These are phyloP conservation scores for Cerastoderma edule DNA, from an alignment of 2,888 invertebrate species.

Conservation along the genomic window DNA sequence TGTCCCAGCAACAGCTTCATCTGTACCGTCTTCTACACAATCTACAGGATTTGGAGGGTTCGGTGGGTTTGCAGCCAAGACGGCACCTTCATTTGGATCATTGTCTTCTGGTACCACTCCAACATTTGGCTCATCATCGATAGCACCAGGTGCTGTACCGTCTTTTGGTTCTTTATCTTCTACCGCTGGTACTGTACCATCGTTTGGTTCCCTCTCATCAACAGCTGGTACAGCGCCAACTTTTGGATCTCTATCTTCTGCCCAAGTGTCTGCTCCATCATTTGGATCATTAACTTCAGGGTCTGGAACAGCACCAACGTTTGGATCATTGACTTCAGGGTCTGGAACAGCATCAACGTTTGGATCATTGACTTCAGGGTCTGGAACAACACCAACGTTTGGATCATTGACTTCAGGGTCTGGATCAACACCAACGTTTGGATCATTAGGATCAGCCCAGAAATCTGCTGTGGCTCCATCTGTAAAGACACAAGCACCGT, in stretches of 20 bases:
- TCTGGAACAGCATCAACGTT: background rate
- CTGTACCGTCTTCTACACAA: background rate
- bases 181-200: too few species aligned
- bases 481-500: background rate
- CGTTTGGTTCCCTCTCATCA: background rate
- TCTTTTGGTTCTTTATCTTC: too few species aligned
- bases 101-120: background rate
- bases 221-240: background rate
- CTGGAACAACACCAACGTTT: background rate
- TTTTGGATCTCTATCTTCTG: slow-evolving; percentile 1
- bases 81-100: background rate
- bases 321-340: background rate
- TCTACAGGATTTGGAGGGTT: slow-evolving; percentile 20
- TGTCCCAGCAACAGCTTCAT: slow-evolving; percentile 2
- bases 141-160: background rate
- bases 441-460: background rate
- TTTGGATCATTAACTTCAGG: too few species aligned
- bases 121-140: slow-evolving; percentile 5
- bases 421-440: background rate
- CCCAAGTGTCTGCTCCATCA: background rate
- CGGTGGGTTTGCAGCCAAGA: background rate
- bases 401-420: too few species aligned
- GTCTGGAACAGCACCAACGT: slow-evolving; percentile 7
- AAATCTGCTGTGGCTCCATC: background rate
- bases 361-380: too few species aligned